phyloP scores from a whole-genome alignment of 2,797 vertebrate genomes.

The Spinus pinus region DNA sequence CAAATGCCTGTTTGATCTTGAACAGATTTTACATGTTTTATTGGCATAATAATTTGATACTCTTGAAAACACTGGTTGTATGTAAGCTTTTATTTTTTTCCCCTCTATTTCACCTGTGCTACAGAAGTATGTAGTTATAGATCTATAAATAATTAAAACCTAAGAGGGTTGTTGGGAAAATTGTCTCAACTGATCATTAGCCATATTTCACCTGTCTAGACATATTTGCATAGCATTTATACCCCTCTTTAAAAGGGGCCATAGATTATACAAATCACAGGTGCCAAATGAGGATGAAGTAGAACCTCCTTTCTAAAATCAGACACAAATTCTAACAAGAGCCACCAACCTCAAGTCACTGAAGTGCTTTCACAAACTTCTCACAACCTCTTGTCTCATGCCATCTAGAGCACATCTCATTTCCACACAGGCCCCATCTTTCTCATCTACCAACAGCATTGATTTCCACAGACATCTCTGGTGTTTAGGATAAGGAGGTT shows the following conservation, averaged over 20 bases:
- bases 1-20: slow-evolving; percentile 21
- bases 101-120: neutral
- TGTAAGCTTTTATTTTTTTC: neutral
- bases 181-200: neutral
- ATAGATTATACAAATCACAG: neutral
- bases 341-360: neutral
- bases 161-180: neutral
- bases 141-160: slow-evolving; percentile 37
- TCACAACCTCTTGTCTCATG: neutral
- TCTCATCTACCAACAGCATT: neutral
- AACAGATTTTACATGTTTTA: slow-evolving; percentile 31
- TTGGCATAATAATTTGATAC: slow-evolving; percentile 6
- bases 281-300: neutral
- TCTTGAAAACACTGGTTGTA: slow-evolving; percentile 7
- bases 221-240: neutral
- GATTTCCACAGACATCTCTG: neutral
- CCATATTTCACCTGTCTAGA: slow-evolving; percentile 21
- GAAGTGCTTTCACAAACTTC: neutral
- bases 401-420: neutral
- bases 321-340: neutral
- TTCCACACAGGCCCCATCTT: neutral
- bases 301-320: neutral
- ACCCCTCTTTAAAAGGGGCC: neutral
- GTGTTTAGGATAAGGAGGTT: neutral
- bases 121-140: neutral